Evolutionary conservation across 2,797 vertebrate species (phyloP), one percentile per base, ranked within the genome.

Genomic region (Antrozous pallidus): DNA sequence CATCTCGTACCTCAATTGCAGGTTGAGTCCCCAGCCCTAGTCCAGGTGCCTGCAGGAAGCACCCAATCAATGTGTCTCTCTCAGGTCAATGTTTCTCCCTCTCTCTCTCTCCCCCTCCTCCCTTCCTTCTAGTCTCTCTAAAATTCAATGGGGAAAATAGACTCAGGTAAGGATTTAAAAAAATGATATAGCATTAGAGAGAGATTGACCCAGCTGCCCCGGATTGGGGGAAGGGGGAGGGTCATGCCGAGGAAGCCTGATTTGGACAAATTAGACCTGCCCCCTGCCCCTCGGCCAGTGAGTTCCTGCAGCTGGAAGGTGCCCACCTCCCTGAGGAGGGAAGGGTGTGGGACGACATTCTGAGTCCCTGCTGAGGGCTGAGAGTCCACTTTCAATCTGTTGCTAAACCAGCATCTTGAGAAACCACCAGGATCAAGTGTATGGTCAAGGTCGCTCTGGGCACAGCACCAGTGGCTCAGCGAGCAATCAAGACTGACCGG

Each of bases 401-500:
- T 18, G 49, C 61, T 81, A 69, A 91, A 28, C 40, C 84, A 84
- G 83, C 5, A 42, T 24, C 69, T 83, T 0, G 3, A 70, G 61
- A 77, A 80, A 80, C 1, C 3, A n/a, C 71, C 26, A 18, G 13
- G 17, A 31, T 49, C 65, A 9, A 54, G 26, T 22, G 26, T 40
- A 12, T 0, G 0, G 11, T 13, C 17, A 9, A 78, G 36, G 81
- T 33, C 7, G 1, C 36, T 51, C 56, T 0, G 3, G 31, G 58
- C 47, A 36, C 49, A 17, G 58, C 0, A 7, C 40, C 83, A 31
- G 69, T 1, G 2, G 1, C 28, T 31, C 75, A 77, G 71, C 47
- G 31, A 14, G 38, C 6, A 0, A 31, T 5, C 2, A 1, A 31
- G 70, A 31, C 14, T 8, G 6, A 3, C 51, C 0, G 2, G n/a